Conservation (phyloP, 2,888 invertebrate genomes). For the Apamea epomidion region DNA sequence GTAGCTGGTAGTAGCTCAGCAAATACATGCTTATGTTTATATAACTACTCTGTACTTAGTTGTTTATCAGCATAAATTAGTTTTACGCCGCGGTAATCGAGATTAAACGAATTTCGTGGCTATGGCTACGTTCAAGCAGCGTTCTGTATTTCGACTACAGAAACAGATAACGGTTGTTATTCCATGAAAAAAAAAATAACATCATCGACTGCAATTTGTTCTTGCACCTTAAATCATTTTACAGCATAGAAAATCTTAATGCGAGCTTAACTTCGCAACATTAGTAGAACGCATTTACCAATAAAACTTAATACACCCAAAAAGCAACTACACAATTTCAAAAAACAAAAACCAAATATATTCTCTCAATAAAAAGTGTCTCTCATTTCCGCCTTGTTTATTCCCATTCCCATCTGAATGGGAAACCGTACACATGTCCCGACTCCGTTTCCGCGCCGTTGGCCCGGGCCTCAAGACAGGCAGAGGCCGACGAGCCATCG, state of each 20-base stretch:
- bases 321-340: slow-evolving; percentile 11
- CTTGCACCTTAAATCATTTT: background rate
- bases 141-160: background rate
- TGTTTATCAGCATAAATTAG: slow-evolving; percentile 63
- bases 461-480: slow-evolving; percentile 51
- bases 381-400: slow-evolving; percentile 62
- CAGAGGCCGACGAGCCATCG: slow-evolving; percentile 35
- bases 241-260: background rate
- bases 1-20: background rate
- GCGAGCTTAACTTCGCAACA: background rate
- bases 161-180: background rate
- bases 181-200: background rate
- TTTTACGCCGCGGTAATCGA: slow-evolving; percentile 81
- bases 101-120: slow-evolving; percentile 84
- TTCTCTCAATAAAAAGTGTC: slow-evolving; percentile 47
- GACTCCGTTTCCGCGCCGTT: slow-evolving; percentile 64
- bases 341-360: slow-evolving; percentile 33
- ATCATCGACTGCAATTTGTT: too few relatives aligned
- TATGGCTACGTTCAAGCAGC: slow-evolving; percentile 47
- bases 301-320: background rate
- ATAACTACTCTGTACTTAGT: background rate
- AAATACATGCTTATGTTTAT: background rate
- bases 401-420: slow-evolving; percentile 64
- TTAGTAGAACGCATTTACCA: background rate
- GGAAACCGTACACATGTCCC: slow-evolving; percentile 67